Conservation (phyloP, 2,797 vertebrate genomes). For the Phoeniculus purpureus region DNA sequence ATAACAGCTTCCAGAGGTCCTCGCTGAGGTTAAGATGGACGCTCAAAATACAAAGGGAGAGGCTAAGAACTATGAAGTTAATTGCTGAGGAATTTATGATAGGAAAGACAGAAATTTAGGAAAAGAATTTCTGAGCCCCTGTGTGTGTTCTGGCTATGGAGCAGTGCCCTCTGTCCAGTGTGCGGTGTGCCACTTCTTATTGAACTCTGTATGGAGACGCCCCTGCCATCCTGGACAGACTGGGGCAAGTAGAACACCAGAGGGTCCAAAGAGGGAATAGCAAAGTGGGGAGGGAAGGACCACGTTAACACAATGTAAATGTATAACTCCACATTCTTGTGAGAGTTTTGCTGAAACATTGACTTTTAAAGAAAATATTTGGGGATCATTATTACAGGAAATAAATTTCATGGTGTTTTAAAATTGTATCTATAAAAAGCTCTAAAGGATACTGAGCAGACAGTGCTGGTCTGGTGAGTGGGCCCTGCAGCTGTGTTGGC, state of each 20-base stretch:
- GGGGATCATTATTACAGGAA: constrained; percentile 72
- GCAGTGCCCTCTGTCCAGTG: rapidly evolving
- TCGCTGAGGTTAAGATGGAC: neutral
- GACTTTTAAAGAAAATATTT: constrained; percentile 72
- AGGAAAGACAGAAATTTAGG: neutral
- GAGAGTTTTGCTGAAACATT: constrained; percentile 28
- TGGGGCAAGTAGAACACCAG: neutral
- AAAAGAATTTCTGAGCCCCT: neutral
- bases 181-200: neutral
- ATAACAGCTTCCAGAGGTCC: neutral
- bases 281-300: neutral
- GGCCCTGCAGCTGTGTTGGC: constrained; percentile 77
- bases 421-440: constrained; percentile 78
- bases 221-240: neutral
- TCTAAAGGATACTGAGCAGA: constrained; percentile 71
- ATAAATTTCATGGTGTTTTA: constrained; percentile 72
- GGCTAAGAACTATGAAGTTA: neutral
- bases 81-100: neutral
- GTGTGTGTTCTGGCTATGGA: rapidly evolving
- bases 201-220: rapidly evolving
- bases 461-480: constrained; percentile 60
- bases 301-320: neutral
- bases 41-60: neutral
- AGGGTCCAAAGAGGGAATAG: neutral
- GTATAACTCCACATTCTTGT: neutral